Base-by-base conservation (phyloP, 2,797 vertebrate species). In the Dromococcyx pavoninus region DNA sequence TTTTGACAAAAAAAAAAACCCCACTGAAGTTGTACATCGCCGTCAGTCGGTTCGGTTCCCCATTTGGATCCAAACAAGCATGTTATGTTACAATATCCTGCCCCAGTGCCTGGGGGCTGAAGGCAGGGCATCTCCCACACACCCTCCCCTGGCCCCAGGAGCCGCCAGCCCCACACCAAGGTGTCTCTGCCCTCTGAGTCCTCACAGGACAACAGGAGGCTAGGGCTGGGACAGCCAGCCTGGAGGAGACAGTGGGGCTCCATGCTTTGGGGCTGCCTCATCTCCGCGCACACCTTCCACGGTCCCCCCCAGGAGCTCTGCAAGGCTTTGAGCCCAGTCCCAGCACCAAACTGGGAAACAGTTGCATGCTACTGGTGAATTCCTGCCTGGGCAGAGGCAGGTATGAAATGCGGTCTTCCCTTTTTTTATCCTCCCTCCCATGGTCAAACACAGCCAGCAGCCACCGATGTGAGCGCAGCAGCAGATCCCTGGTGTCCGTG, bases 11-110 rank as follows among this genome's bases (percentile, higher is more conserved):
- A 97, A 96, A 90, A 78, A 91, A 95, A 93, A 89, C 82, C 82
- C n/a, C 97, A 96, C 97, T 93, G 92, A 96, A 97, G 97, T 97
- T 97, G 95, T 97, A 98, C 95, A 94, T 94, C 1, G 50, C 54
- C 23, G 5, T 90, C 81, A 54, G 48, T 39, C 28, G 16, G 94
- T 94, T 95, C 74, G 14, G 86, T 94, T 95, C 96, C 97, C 95
- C n/a, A 30, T 92, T 79, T 72, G 97, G 96, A 97, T 95, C 97
- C 84, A 54, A 97, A 97, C 17, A 70, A 97, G 97, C 93, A 43
- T 86, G 54, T 97, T 88, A 94, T 96, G 54, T 97, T 97, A 97
- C 97, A 98, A 86, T 90, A 91, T 86, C 92, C 91, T 44, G 9
- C 91, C 94, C 96, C 94, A 62, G 70, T 66, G 72, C 69, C 83